Evolutionary conservation across 2,888 invertebrate genomes (phyloP).

Genomic region (Philereme vetulata): DNA sequence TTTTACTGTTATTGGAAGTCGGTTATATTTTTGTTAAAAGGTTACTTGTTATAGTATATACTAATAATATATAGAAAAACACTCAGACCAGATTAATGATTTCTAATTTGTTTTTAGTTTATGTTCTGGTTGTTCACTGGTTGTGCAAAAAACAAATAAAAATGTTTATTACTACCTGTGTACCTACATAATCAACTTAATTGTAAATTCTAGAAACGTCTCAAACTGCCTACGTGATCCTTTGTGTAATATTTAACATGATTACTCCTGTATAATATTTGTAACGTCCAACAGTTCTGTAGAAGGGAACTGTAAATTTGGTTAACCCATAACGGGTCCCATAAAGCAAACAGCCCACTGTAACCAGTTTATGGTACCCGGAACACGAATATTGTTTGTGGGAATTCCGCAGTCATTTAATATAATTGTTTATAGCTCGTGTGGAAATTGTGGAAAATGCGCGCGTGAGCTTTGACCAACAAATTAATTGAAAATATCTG

Average conservation of each 20-base stretch:
- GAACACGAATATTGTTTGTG: conserved; percentile 27
- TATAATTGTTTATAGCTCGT: conserved; percentile 19
- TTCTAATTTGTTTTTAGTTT: no score
- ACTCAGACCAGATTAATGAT: no score
- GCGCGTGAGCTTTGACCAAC: background rate
- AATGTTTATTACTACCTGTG: no score
- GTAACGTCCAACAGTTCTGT: conserved; percentile 21
- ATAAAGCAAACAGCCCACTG: conserved; percentile 29
- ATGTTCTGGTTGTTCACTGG: no score
- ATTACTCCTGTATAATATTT: conserved; percentile 30
- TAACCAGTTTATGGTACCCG: conserved; percentile 22
- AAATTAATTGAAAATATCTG: no score
- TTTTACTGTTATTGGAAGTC: no score
- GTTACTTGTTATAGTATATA: no score
- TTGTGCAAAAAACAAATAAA: no score
- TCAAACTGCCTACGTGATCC: conserved; percentile 8
- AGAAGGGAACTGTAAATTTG: conserved; percentile 28
- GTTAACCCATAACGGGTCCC: conserved; percentile 29
- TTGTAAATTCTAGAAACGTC: conserved; percentile 8
- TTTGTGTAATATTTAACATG: conserved; percentile 28
- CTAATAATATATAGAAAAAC: no score
- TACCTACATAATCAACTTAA: background rate
- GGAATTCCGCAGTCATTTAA: conserved; percentile 23
- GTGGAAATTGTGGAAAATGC: background rate
- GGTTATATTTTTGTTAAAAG: no score